A percentile compares a stretch with the other conserved stretches of the same genome.
phyloP scores from a whole-genome alignment of 2,113 vertebrate species.

The Bothrops jararaca region DNA sequence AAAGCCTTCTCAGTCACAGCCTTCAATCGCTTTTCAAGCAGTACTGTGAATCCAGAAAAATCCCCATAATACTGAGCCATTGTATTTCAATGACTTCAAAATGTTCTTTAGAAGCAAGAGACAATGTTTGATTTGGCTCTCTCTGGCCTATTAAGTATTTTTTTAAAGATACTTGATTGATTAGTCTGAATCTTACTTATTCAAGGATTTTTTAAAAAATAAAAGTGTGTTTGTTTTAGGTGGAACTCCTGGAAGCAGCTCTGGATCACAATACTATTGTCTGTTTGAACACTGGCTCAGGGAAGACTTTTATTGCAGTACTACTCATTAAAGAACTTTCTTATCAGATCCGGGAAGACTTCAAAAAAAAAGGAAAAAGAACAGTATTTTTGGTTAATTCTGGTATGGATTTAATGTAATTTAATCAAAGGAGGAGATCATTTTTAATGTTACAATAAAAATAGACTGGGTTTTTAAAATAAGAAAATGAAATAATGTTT shows the following conservation, averaged over 20 bases:
- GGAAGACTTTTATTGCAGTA: conserved; percentile 99
- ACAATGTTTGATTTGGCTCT: too few relatives aligned
- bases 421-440: background rate
- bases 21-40: background rate
- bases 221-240: conserved; percentile 69
- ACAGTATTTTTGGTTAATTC: conserved; percentile 96
- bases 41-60: background rate
- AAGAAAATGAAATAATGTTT: background rate
- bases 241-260: conserved; percentile 99
- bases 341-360: conserved; percentile 93
- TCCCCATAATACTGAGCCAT: background rate
- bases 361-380: conserved; percentile 81
- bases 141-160: too few relatives aligned
- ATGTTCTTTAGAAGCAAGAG: background rate
- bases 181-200: background rate
- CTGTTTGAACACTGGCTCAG: conserved; percentile 99
- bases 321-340: conserved; percentile 98
- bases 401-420: conserved; percentile 68
- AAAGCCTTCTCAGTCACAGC: background rate
- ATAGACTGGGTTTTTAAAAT: background rate
- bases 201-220: background rate
- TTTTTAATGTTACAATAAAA: background rate
- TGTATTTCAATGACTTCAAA: background rate
- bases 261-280: conserved; percentile 99
- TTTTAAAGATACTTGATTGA: background rate